Evolutionary conservation across 2,113 vertebrate species (phyloP).

Genomic region (Prunella fulvescens): DNA sequence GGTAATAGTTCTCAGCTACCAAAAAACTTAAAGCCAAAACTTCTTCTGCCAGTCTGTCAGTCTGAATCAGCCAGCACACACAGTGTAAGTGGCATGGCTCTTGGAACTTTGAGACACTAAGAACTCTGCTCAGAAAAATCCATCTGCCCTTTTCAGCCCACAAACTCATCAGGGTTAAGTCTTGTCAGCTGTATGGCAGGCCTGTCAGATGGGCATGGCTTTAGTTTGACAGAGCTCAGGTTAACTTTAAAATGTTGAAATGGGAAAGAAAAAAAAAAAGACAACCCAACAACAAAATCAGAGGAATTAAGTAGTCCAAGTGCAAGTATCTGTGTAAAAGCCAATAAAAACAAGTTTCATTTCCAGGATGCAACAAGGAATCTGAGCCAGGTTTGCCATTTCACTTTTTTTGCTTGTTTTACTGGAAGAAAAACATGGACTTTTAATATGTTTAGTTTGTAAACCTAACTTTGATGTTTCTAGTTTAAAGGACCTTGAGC

Average conservation of each 20-base stretch:
- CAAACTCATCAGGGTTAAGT: not conserved
- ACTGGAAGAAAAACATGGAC: not conserved
- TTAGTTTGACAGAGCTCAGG: not conserved
- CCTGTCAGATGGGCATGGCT: not conserved
- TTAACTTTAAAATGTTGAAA: not conserved
- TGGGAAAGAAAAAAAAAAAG: not conserved
- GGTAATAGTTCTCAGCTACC: not conserved
- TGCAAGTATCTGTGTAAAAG: not conserved
- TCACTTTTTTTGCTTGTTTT: constrained; percentile 22
- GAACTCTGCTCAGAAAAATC: not conserved
- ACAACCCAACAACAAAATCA: not conserved
- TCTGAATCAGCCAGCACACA: not conserved
- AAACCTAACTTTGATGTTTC: constrained; percentile 37
- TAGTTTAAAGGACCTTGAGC: constrained; percentile 2
- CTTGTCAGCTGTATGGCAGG: not conserved
- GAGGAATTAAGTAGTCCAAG: not conserved
- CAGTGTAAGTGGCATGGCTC: not conserved
- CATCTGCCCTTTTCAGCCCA: not conserved
- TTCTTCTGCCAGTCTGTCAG: not conserved
- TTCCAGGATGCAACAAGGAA: not conserved
- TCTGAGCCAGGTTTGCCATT: not conserved
- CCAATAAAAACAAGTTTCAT: constrained; percentile 16
- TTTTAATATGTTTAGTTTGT: constrained; percentile 17
- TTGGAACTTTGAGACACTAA: not conserved
- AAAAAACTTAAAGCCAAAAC: not conserved